Percentiles rank a stretch among this genome's conserved stretches.
These are phyloP conservation scores for Rhinatrema bivittatum DNA, from an alignment of 2,797 vertebrate species.

Conservation along the genomic window DNA sequence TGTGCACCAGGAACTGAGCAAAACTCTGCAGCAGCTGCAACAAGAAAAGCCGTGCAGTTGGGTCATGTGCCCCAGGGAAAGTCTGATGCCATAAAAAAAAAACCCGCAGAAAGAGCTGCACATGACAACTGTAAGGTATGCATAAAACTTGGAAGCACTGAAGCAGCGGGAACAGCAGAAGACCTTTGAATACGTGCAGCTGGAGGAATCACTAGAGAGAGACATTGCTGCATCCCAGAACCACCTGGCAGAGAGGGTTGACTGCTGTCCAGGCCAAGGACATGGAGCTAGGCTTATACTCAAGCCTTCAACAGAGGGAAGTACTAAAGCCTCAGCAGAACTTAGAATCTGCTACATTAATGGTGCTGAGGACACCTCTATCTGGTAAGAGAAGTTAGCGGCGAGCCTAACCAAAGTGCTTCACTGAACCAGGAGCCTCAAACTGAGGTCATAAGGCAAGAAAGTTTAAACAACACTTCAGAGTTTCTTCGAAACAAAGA, in stretches of 20 bases:
- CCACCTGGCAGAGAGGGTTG: conserved; percentile 66
- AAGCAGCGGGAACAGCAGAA: conserved; percentile 51
- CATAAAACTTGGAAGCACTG: conserved; percentile 66
- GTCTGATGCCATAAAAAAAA: no score
- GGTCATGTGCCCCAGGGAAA: conserved; percentile 56
- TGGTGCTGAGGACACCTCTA: no score
- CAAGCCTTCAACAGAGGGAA: no score
- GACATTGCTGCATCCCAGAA: conserved; percentile 40
- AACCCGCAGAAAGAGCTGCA: conserved; percentile 56
- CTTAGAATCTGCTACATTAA: no score
- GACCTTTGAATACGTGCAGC: conserved; percentile 43
- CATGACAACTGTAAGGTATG: conserved; percentile 56
- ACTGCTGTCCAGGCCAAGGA: conserved; percentile 54
- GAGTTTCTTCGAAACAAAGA: no score
- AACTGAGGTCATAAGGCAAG: no score
- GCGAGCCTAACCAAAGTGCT: no score
- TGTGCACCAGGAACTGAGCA: conserved; percentile 41
- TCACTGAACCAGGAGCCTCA: no score
- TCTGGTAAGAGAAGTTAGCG: no score
- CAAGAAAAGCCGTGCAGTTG: conserved; percentile 49
- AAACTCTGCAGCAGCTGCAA: conserved; percentile 56
- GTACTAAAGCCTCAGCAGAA: no score
- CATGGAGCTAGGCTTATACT: no score
- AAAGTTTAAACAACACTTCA: no score
- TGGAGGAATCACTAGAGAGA: conserved; percentile 60